These are phyloP conservation scores for Bradysia coprophila DNA, from an alignment of 1,140 invertebrate species.

Conservation along the genomic window DNA sequence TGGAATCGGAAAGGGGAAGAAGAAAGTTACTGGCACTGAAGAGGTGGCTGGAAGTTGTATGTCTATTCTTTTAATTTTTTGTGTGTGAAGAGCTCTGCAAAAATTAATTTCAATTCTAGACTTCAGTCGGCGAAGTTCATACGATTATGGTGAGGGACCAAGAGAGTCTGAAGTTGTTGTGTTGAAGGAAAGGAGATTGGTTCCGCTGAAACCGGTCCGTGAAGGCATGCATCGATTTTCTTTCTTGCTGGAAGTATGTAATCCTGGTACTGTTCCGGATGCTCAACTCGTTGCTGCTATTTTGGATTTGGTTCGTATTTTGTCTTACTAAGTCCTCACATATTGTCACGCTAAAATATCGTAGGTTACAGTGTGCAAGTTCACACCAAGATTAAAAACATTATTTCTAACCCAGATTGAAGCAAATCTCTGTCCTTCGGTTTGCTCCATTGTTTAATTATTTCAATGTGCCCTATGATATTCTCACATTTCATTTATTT, in stretches of 20 bases:
- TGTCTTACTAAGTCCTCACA: background rate
- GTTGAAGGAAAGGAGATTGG: constrained; percentile 64
- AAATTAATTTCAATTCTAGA: constrained; percentile 34
- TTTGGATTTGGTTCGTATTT: constrained; percentile 66
- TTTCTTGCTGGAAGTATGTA: constrained; percentile 84
- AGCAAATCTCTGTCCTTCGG: no score
- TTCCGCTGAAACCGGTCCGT: constrained; percentile 49
- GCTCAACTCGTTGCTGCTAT: constrained; percentile 87
- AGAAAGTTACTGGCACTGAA: constrained; percentile 72
- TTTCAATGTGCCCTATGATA: no score
- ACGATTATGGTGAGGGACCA: constrained; percentile 55
- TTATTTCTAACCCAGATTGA: no score
- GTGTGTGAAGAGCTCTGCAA: no score
- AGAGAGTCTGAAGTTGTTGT: constrained; percentile 72
- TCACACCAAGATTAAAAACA: no score
- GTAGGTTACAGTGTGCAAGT: no score
- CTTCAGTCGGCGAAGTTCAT: constrained; percentile 63
- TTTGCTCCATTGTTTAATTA: no score
- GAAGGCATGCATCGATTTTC: constrained; percentile 69
- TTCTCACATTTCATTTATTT: no score
- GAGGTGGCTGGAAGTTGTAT: constrained; percentile 55
- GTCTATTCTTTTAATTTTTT: background rate
- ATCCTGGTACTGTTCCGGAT: constrained; percentile 90
- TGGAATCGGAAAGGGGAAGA: constrained; percentile 53
- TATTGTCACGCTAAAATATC: no score